A percentile compares a stretch with the other conserved stretches of the same genome.
These are phyloP conservation scores for Carcina quercana DNA, from an alignment of 2,888 invertebrate species.

Conservation along the genomic window DNA sequence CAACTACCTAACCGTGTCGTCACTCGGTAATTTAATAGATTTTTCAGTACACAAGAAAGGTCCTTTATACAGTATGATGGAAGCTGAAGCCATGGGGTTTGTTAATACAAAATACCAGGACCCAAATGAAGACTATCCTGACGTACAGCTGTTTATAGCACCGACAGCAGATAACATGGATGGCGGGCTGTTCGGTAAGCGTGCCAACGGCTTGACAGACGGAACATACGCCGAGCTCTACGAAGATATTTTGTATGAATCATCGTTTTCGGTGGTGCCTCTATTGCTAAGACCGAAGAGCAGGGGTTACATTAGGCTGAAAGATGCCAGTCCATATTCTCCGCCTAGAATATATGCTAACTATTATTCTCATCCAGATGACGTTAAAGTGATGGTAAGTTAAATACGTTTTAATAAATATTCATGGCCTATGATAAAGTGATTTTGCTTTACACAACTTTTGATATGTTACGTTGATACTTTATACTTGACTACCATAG, in stretches of 20 bases:
- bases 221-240: slow-evolving; percentile 80
- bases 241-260: slow-evolving; percentile 80
- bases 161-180: slow-evolving; percentile 85
- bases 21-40: slow-evolving; percentile 73
- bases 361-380: slow-evolving; percentile 83
- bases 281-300: slow-evolving; percentile 83
- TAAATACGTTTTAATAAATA: too few relatives aligned
- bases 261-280: slow-evolving; percentile 80
- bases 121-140: slow-evolving; percentile 81
- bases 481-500: too few relatives aligned
- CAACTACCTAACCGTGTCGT: slow-evolving; percentile 78
- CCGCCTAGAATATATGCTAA: slow-evolving; percentile 92
- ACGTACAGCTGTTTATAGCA: slow-evolving; percentile 84
- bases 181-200: slow-evolving; percentile 83
- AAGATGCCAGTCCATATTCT: slow-evolving; percentile 79
- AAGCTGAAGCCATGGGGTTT: slow-evolving; percentile 87
- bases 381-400: slow-evolving; percentile 81
- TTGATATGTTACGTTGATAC: too few relatives aligned
- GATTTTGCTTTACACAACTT: too few relatives aligned
- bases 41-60: slow-evolving; percentile 78
- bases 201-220: slow-evolving; percentile 79
- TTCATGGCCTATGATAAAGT: too few relatives aligned
- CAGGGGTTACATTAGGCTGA: slow-evolving; percentile 79
- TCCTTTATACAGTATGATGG: slow-evolving; percentile 83
- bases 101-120: slow-evolving; percentile 83